These are phyloP conservation scores for Alsophila aescularia DNA, from an alignment of 2,888 invertebrate genomes.

Conservation along the genomic window DNA sequence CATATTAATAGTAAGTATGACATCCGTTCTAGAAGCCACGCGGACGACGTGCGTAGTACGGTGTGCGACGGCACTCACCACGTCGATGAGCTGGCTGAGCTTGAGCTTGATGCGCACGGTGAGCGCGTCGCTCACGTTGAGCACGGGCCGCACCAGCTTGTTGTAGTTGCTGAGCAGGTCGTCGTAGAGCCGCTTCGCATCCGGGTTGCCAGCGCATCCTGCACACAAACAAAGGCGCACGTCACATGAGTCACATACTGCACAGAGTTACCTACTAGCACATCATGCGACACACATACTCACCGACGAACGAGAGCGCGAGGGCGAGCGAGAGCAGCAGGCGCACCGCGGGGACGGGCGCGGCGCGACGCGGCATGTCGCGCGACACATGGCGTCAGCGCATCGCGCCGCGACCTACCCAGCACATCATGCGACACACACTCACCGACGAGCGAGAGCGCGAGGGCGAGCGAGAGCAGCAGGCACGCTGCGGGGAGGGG, in stretches of 20 bases:
- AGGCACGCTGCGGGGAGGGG: constrained; percentile 60
- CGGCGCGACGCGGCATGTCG: too few relatives aligned
- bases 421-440: background rate
- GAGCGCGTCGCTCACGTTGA: constrained; percentile 97
- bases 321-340: too few relatives aligned
- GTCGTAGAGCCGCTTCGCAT: constrained; percentile 97
- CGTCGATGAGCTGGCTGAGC: constrained; percentile 98
- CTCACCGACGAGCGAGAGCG: constrained; percentile 48
- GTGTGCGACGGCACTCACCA: constrained; percentile 87
- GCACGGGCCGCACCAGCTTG: constrained; percentile 97
- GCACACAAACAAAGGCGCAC: constrained; percentile 34
- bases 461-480: constrained; percentile 67
- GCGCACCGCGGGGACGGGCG: too few relatives aligned
- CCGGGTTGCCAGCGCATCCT: constrained; percentile 96
- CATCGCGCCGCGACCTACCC: background rate
- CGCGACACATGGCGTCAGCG: too few relatives aligned
- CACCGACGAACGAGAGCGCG: too few relatives aligned
- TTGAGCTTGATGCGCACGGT: constrained; percentile 98
- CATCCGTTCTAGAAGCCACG: too few relatives aligned
- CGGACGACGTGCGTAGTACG: too few relatives aligned
- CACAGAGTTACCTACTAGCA: too few relatives aligned
- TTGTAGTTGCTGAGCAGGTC: constrained; percentile 98
- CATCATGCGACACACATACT: too few relatives aligned
- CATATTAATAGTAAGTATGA: too few relatives aligned
- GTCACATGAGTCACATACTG: background rate